phyloP scores from a whole-genome alignment of 2,888 invertebrate species.

The Chironomus tentans region DNA sequence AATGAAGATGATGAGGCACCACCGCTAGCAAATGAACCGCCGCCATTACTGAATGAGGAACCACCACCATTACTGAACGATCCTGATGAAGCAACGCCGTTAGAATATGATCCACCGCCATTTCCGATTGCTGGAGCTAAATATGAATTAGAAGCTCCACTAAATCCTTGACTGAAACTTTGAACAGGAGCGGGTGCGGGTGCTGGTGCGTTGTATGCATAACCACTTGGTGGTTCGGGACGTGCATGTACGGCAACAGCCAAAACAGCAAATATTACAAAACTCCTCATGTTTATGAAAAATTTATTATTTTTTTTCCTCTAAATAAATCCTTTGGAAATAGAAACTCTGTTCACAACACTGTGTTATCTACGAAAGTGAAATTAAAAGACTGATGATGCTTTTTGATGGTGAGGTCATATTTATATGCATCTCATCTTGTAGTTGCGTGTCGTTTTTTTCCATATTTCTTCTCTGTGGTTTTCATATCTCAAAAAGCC shows the following conservation, averaged over 20 bases:
- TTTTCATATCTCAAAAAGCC: background rate
- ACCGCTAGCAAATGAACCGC: background rate
- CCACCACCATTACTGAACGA: too few species aligned
- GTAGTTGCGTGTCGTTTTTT: slow-evolving; percentile 13
- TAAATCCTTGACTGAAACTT: background rate
- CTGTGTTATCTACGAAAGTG: slow-evolving; percentile 3
- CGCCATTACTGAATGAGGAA: background rate
- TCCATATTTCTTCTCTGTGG: background rate
- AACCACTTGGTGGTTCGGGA: slow-evolving; percentile 4
- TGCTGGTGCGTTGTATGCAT: background rate
- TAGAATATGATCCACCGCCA: too few species aligned
- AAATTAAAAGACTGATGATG: slow-evolving; percentile 21
- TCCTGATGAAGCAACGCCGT: too few species aligned
- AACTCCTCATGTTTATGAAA: background rate
- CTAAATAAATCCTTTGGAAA: background rate
- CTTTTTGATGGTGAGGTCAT: slow-evolving; percentile 9
- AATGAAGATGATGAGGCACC: too few species aligned
- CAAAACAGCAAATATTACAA: slow-evolving; percentile 4
- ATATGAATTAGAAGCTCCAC: background rate
- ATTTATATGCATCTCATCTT: slow-evolving; percentile 16
- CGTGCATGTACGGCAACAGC: slow-evolving; percentile 10
- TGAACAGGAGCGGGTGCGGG: background rate
- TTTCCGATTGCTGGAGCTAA: too few species aligned
- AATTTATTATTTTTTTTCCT: background rate
- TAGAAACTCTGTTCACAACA: background rate